Conservation (phyloP, 2,113 vertebrate genomes). For the Carassius auratus region DNA sequence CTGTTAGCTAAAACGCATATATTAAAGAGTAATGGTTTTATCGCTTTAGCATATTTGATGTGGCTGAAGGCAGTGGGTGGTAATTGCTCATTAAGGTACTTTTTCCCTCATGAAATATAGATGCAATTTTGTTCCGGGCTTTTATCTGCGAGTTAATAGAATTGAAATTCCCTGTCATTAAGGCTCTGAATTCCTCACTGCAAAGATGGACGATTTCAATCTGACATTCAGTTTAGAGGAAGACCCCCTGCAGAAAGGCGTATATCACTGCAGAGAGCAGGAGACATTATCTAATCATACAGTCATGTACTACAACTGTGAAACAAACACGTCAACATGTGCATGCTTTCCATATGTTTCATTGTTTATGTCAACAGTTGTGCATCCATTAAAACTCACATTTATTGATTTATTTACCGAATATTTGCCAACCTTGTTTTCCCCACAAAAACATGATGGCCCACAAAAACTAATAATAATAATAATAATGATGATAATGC, state of each 20-base stretch:
- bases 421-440: too few species aligned
- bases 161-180: conserved; percentile 30
- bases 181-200: not conserved
- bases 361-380: not conserved
- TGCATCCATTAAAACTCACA: too few species aligned
- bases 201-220: conserved; percentile 14
- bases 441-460: too few species aligned
- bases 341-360: not conserved
- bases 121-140: conserved; percentile 11
- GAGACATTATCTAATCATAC: not conserved
- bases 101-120: conserved; percentile 18
- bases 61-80: not conserved
- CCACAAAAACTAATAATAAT: too few species aligned
- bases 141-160: conserved; percentile 10
- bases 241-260: not conserved
- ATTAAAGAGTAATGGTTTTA: conserved; percentile 3
- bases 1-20: not conserved
- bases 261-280: not conserved
- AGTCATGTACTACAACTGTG: not conserved
- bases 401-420: too few species aligned
- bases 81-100: conserved; percentile 22
- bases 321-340: not conserved
- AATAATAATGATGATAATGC: too few species aligned
- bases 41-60: not conserved
- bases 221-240: not conserved